phyloP scores from a whole-genome alignment of 92 coral and sea anemone species.

The Micromussa lordhowensis region DNA sequence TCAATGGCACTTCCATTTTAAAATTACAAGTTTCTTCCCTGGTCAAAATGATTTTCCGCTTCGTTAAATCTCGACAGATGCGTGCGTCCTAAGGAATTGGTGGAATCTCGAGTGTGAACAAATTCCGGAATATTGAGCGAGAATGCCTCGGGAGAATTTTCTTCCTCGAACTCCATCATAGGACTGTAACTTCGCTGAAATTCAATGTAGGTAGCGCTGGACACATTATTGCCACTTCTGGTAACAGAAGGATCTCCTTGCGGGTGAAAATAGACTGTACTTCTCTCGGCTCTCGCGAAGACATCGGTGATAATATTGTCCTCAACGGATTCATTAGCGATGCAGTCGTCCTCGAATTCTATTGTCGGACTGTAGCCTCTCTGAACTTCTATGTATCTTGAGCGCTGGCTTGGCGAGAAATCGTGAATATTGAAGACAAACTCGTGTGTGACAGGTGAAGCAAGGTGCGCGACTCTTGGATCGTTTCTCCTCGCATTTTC shows the following conservation, averaged over 20 bases:
- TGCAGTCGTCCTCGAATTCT: conserved; percentile 15
- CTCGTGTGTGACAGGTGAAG: not conserved
- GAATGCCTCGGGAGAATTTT: not conserved
- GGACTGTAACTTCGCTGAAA: conserved; percentile 35
- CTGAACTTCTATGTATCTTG: conserved; percentile 1
- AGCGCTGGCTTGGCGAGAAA: not conserved
- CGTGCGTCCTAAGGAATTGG: not conserved
- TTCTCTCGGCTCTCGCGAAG: not conserved
- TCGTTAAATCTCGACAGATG: not conserved
- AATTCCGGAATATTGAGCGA: conserved; percentile 17
- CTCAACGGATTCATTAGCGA: not conserved
- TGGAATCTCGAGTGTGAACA: conserved; percentile 5
- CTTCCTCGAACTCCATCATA: conserved; percentile 17
- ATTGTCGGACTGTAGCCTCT: conserved; percentile 21
- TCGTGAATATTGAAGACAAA: not conserved
- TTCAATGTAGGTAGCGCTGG: conserved; percentile 2
- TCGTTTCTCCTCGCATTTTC: not conserved
- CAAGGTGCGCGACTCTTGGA: not conserved
- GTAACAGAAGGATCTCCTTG: not conserved
- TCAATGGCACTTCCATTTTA: not conserved
- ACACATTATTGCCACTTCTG: not conserved
- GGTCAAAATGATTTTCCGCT: not conserved
- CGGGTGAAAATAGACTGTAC: not conserved
- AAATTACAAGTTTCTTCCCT: not conserved
- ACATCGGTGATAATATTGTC: not conserved